Evolutionary conservation across 2,113 vertebrate species (phyloP).

Genomic region (Tauraco erythrolophus): DNA sequence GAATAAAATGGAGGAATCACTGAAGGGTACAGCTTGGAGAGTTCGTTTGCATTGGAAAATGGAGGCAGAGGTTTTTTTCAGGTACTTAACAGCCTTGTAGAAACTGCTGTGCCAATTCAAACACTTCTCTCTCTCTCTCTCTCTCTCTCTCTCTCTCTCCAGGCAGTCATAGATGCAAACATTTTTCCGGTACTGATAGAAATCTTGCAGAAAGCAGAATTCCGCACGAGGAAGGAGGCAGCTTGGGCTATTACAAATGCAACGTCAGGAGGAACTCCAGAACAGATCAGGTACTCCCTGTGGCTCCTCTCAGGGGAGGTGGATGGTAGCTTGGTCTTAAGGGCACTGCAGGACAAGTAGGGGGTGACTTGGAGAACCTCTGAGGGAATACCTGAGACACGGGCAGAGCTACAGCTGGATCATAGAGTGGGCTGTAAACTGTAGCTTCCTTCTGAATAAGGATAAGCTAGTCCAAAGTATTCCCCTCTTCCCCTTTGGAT

Average conservation of each 20-base stretch:
- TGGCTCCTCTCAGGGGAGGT: fast-evolving
- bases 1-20: not conserved
- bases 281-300: constrained; percentile 89
- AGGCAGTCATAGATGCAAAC: constrained; percentile 98
- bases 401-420: not conserved
- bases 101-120: not conserved
- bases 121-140: not conserved
- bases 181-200: constrained; percentile 98
- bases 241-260: constrained; percentile 99
- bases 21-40: not conserved
- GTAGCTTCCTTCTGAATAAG: not conserved
- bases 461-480: not conserved
- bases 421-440: fast-evolving
- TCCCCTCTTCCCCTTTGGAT: not conserved
- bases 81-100: not conserved
- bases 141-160: not conserved
- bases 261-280: constrained; percentile 94
- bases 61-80: not conserved
- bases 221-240: constrained; percentile 96
- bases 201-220: constrained; percentile 97
- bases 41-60: not conserved
- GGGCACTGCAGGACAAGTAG: not conserved
- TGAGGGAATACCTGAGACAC: fast-evolving
- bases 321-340: not conserved
- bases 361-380: not conserved